phyloP scores from a whole-genome alignment of 2,113 vertebrate genomes.

The Eubucco bourcierii region DNA sequence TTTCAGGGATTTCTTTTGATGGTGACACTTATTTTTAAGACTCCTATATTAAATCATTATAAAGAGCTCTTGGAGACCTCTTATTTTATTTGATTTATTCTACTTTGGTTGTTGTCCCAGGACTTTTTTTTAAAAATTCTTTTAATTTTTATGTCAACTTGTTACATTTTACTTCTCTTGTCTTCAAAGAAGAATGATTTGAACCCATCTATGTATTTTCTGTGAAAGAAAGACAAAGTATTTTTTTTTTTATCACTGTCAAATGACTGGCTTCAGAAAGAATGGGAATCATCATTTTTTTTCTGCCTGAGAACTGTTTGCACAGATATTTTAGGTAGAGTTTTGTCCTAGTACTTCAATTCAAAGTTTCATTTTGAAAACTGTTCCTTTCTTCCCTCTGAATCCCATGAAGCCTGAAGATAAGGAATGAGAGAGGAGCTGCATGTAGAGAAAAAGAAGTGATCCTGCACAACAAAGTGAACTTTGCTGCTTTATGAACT shows the following conservation, averaged over 20 bases:
- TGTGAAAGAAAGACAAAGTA: background rate
- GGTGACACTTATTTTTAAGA: background rate
- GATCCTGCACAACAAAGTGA: conserved; percentile 53
- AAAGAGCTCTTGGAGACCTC: background rate
- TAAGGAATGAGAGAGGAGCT: background rate
- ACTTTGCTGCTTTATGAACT: conserved; percentile 47
- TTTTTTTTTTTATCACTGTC: background rate
- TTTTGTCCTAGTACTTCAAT: conserved; percentile 44
- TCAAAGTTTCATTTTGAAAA: conserved; percentile 53
- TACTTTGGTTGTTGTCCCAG: background rate
- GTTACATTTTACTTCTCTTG: background rate
- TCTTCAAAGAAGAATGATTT: background rate
- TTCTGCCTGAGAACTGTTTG: background rate
- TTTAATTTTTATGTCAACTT: conserved; percentile 1
- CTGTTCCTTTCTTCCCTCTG: conserved; percentile 43
- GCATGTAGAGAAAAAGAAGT: conserved; percentile 10
- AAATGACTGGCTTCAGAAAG: conserved; percentile 1
- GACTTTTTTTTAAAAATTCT: background rate
- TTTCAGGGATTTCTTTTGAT: background rate
- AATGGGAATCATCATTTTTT: background rate
- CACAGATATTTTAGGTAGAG: conserved; percentile 24
- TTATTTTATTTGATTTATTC: background rate
- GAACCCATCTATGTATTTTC: background rate
- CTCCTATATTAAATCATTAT: background rate
- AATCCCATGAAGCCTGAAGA: conserved; percentile 66